Conservation (phyloP, 2,113 vertebrate genomes). For the Chloropsis hardwickii region DNA sequence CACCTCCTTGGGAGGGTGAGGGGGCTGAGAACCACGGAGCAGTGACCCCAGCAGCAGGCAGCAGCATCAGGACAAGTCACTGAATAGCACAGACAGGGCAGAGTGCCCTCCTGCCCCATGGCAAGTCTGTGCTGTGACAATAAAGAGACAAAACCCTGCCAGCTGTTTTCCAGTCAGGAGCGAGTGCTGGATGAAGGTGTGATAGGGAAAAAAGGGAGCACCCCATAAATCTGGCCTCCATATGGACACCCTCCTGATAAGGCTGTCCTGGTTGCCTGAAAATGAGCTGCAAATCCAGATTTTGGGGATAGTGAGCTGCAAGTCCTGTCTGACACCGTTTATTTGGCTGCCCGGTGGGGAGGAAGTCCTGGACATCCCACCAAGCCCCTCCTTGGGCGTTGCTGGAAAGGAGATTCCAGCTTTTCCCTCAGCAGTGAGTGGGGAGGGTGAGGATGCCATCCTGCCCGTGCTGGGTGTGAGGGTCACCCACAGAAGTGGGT, state of each 20-base stretch:
- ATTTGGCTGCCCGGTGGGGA: neutral
- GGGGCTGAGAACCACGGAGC: neutral
- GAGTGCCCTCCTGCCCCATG: neutral
- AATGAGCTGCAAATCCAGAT: neutral
- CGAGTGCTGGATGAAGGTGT: neutral
- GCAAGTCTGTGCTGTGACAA: neutral
- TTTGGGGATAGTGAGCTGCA: neutral
- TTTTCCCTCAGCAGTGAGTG: neutral
- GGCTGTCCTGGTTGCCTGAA: neutral
- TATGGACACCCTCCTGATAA: neutral
- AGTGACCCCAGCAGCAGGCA: neutral
- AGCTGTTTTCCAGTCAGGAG: neutral
- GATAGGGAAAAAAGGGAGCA: neutral
- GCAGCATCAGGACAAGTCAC: neutral
- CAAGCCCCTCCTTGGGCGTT: neutral
- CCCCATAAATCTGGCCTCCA: rapidly evolving
- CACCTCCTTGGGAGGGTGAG: neutral
- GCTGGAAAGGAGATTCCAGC: neutral
- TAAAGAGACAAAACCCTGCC: neutral
- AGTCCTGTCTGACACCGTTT: neutral
- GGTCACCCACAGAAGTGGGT: neutral
- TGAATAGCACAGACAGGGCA: rapidly evolving
- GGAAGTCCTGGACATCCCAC: neutral
- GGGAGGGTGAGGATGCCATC: neutral
- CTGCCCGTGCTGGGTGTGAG: rapidly evolving